phyloP scores from a whole-genome alignment of 2,888 invertebrate species.

The Drosophila planitibia region DNA sequence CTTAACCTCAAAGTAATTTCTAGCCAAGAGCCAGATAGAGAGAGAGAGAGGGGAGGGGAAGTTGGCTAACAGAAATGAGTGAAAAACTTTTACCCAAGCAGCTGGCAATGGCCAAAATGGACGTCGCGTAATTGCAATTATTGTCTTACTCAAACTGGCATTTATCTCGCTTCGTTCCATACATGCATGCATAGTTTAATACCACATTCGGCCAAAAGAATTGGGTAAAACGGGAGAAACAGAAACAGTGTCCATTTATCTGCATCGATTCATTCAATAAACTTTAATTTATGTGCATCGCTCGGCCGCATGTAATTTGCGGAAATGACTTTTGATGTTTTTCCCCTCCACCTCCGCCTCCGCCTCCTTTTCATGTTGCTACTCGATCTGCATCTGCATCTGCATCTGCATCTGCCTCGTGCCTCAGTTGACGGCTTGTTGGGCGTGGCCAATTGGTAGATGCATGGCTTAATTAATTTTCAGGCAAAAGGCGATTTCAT shows the following conservation, averaged over 20 bases:
- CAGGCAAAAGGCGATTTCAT: slow-evolving; percentile 54
- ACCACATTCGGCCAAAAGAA: slow-evolving; percentile 2
- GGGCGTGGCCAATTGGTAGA: slow-evolving; percentile 55
- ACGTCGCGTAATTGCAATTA: slow-evolving; percentile 73
- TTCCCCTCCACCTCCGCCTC: not conserved
- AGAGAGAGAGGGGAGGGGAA: not conserved
- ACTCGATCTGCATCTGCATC: not conserved
- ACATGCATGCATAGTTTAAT: slow-evolving; percentile 13
- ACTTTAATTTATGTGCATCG: slow-evolving; percentile 67
- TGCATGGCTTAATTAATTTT: slow-evolving; percentile 73
- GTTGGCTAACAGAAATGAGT: not conserved
- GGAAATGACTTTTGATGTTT: slow-evolving; percentile 74
- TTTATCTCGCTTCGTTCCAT: slow-evolving; percentile 28
- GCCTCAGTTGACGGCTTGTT: not conserved
- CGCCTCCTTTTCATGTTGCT: not conserved
- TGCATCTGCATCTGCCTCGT: too few relatives aligned
- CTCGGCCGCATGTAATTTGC: slow-evolving; percentile 64
- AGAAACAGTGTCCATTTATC: slow-evolving; percentile 4
- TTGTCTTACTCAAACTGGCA: slow-evolving; percentile 70
- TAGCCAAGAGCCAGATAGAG: not conserved
- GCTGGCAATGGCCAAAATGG: slow-evolving; percentile 53
- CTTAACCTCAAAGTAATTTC: slow-evolving; percentile 64
- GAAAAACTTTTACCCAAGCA: slow-evolving; percentile 40
- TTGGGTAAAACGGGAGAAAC: not conserved
- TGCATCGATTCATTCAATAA: slow-evolving; percentile 53